These are phyloP conservation scores for Hypselothyrea guttata DNA, from an alignment of 2,888 invertebrate species.

Conservation along the genomic window DNA sequence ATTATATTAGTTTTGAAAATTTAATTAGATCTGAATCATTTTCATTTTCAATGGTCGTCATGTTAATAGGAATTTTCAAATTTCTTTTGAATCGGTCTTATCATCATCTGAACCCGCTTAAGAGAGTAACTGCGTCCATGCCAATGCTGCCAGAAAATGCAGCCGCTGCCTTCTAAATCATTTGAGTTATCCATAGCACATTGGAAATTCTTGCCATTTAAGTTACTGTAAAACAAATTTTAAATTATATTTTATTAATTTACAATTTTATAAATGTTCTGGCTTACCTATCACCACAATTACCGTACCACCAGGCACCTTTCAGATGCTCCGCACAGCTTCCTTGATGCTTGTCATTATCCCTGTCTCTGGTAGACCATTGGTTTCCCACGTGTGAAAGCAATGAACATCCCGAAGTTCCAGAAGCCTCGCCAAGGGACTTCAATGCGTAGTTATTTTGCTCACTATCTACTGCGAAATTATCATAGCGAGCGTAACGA, in stretches of 20 bases:
- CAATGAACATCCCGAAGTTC: slow-evolving; percentile 60
- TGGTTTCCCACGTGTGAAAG: neutral
- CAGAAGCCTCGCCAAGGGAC: slow-evolving; percentile 85
- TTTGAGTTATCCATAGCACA: neutral
- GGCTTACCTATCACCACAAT: neutral
- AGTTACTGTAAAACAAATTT: no score
- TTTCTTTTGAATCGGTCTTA: no score
- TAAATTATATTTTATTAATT: neutral
- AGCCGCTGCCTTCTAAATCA: no score
- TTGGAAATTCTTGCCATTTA: neutral
- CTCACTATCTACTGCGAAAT: slow-evolving; percentile 86
- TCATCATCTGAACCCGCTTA: no score
- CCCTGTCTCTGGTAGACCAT: neutral
- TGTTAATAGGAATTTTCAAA: no score
- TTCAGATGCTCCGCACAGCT: neutral
- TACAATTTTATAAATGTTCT: no score
- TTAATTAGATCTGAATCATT: no score
- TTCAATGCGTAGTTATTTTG: slow-evolving; percentile 86
- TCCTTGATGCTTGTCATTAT: neutral
- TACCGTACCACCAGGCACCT: slow-evolving; percentile 1
- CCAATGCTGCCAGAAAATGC: no score
- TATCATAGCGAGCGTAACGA: slow-evolving; percentile 84
- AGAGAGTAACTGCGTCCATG: no score
- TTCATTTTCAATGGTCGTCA: no score
- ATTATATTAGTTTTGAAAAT: no score